Conservation (phyloP, 2,888 invertebrate species). For the Pyrrhia umbra region DNA sequence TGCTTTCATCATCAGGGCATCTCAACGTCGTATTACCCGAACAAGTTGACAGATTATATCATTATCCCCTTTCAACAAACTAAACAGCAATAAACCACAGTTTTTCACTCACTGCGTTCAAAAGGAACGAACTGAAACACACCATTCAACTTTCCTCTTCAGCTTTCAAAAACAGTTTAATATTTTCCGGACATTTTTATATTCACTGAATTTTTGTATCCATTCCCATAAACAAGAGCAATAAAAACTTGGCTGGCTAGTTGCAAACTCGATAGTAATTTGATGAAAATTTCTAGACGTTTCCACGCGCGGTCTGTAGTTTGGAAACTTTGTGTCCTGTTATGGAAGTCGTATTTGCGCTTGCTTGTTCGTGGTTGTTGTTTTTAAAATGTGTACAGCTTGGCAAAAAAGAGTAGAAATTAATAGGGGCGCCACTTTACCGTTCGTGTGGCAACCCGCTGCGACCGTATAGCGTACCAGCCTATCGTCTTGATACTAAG, state of each 20-base stretch:
- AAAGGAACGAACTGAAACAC: slow-evolving; percentile 21
- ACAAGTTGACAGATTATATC: no score
- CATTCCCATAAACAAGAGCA: slow-evolving; percentile 34
- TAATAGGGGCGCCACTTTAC: no score
- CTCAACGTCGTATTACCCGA: no score
- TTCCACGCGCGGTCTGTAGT: slow-evolving; percentile 32
- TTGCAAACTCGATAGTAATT: slow-evolving; percentile 49
- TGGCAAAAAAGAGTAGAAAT: no score
- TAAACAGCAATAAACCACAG: slow-evolving; percentile 4
- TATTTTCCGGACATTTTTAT: slow-evolving; percentile 30
- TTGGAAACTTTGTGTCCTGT: slow-evolving; percentile 19
- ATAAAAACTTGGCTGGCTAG: slow-evolving; percentile 39
- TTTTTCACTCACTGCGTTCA: neutral
- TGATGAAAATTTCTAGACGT: slow-evolving; percentile 39
- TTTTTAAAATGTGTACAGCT: no score
- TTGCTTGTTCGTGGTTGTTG: no score
- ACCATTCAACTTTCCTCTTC: slow-evolving; percentile 19
- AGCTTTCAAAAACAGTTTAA: slow-evolving; percentile 39
- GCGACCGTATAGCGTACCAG: no score
- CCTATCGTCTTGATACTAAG: no score
- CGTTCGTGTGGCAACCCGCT: no score
- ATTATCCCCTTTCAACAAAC: slow-evolving; percentile 2
- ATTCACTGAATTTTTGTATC: slow-evolving; percentile 21
- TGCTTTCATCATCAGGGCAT: no score
- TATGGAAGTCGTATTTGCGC: neutral